Conservation (phyloP, 2,113 vertebrate genomes). For the Nipponia nippon region DNA sequence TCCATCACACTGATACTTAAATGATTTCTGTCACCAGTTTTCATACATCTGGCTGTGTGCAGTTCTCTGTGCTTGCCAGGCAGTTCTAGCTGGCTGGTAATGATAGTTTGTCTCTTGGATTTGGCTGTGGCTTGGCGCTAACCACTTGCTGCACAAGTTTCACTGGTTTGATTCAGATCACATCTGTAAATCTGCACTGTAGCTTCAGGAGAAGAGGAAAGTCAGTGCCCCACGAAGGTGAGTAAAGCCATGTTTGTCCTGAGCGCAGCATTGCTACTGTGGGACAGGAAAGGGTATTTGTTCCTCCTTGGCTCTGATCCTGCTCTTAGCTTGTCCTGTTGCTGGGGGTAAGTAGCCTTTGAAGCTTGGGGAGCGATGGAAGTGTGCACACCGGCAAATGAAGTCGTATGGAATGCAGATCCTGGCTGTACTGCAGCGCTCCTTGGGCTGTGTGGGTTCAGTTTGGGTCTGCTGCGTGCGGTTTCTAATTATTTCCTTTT, state of each 20-base stretch:
- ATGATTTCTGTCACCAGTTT: not conserved
- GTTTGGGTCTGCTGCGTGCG: accelerated
- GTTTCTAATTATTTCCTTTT: not conserved
- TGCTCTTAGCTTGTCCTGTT: not conserved
- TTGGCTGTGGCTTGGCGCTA: not conserved
- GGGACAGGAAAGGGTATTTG: accelerated
- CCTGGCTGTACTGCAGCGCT: not conserved
- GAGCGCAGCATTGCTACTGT: accelerated
- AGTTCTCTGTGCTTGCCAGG: not conserved
- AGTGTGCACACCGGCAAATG: accelerated
- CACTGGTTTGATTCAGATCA: not conserved
- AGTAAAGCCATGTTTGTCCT: not conserved
- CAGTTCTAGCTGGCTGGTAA: not conserved
- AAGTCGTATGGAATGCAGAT: not conserved
- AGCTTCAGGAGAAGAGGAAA: not conserved
- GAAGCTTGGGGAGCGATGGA: not conserved
- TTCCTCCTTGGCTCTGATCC: not conserved
- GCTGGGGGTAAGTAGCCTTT: not conserved
- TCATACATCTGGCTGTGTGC: not conserved
- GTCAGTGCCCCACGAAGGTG: not conserved
- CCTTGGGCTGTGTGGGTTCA: not conserved
- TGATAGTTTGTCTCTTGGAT: not conserved
- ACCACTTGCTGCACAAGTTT: not conserved
- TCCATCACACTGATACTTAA: not conserved
- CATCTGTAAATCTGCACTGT: not conserved